A percentile compares a stretch with the other conserved stretches of the same genome.
phyloP scores from a whole-genome alignment of 2,113 vertebrate species.

The Gallinago undulata region DNA sequence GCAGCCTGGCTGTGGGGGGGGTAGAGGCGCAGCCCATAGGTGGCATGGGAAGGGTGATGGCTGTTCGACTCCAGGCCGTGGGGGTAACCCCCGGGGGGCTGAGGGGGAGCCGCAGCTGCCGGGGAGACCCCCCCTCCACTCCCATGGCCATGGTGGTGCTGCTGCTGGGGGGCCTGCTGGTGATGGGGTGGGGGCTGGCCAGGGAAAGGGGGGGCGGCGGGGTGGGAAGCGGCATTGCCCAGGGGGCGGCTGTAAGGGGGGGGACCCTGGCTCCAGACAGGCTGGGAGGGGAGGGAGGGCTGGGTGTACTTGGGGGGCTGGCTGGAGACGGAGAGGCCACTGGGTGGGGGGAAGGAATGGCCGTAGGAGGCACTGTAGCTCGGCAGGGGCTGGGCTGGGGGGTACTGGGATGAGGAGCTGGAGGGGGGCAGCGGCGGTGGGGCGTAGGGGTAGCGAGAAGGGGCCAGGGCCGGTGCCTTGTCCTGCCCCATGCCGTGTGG shows the following conservation, averaged over 20 bases:
- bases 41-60: slow-evolving; percentile 63
- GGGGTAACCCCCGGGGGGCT: slow-evolving; percentile 55
- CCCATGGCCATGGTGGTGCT: slow-evolving; percentile 31
- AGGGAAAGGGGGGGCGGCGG: slow-evolving; percentile 60
- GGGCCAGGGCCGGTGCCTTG: slow-evolving; percentile 62
- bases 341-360: slow-evolving; percentile 72
- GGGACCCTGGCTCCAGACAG: slow-evolving; percentile 77
- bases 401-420: slow-evolving; percentile 69
- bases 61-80: slow-evolving; percentile 61
- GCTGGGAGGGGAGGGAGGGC: slow-evolving; percentile 75
- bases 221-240: slow-evolving; percentile 60
- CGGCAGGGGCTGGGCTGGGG: slow-evolving; percentile 67
- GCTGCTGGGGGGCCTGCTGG: slow-evolving; percentile 73
- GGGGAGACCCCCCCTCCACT: background rate
- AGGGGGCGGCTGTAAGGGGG: slow-evolving; percentile 71
- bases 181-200: slow-evolving; percentile 66
- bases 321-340: slow-evolving; percentile 68
- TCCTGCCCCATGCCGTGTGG: slow-evolving; percentile 71
- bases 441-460: slow-evolving; percentile 70
- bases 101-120: slow-evolving; percentile 7
- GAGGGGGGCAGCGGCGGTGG: slow-evolving; percentile 51
- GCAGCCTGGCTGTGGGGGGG: slow-evolving; percentile 71
- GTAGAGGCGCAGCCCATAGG: slow-evolving; percentile 73
- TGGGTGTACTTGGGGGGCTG: slow-evolving; percentile 79
- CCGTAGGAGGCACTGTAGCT: slow-evolving; percentile 65